phyloP scores from a whole-genome alignment of 1,140 invertebrate species.

The Trachelipus rathkii region DNA sequence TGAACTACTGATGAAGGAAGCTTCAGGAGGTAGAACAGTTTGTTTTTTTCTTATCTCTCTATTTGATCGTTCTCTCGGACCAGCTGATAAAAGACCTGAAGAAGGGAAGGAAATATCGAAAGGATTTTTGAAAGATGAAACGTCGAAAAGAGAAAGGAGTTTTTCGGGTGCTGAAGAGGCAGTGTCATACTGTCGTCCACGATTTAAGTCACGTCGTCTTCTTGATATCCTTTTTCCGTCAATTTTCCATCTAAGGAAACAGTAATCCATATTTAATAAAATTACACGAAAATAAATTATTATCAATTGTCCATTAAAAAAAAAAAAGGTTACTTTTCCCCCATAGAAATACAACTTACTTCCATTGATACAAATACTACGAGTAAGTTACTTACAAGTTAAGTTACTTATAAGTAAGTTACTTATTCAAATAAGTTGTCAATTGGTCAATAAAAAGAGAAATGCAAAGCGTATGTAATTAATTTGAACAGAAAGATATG shows the following conservation, averaged over 20 bases:
- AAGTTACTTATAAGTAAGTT: no score
- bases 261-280: no score
- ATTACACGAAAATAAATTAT: no score
- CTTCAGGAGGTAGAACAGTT: neutral
- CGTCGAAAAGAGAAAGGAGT: neutral
- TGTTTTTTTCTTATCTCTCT: neutral
- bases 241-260: neutral
- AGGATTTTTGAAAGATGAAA: neutral
- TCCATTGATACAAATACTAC: no score
- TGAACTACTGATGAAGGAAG: neutral
- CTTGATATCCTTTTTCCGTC: neutral
- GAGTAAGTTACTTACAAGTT: no score
- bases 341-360: no score
- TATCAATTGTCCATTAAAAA: no score
- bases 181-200: neutral
- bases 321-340: no score
- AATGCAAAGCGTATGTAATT: no score
- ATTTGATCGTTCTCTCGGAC: neutral
- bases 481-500: no score
- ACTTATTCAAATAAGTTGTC: no score
- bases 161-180: neutral
- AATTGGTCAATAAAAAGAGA: no score
- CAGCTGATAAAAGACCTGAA: neutral
- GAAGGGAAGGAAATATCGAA: neutral
- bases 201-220: neutral